Percentiles rank a stretch among this genome's conserved stretches.
Evolutionary conservation across 92 coral and sea anemone genomes (phyloP).

Genomic region (Montipora capitata): DNA sequence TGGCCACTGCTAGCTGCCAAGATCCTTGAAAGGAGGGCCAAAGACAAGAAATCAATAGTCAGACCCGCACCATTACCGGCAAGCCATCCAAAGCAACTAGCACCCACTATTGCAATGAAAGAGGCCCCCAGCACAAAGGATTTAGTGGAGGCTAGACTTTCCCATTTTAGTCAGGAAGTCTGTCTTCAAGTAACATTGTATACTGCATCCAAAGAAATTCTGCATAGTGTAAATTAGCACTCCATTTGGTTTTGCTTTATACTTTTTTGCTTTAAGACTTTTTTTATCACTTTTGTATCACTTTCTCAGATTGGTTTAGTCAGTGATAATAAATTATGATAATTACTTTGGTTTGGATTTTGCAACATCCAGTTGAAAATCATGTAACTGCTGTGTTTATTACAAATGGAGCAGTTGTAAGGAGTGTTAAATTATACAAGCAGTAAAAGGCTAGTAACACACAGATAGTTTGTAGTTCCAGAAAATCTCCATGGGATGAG

Average conservation of each 20-base stretch:
- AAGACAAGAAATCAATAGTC: constrained; percentile 14
- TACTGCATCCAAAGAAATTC: constrained; percentile 9
- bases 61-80: constrained; percentile 1
- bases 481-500: constrained; percentile 6
- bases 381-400: neutral
- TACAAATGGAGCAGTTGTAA: neutral
- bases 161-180: constrained; percentile 6
- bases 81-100: constrained; percentile 30
- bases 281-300: neutral
- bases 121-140: constrained; percentile 45
- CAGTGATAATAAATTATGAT: constrained; percentile 5
- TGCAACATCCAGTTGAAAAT: neutral
- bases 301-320: constrained; percentile 13
- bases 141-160: constrained; percentile 20
- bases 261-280: neutral
- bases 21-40: constrained; percentile 29
- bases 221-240: neutral
- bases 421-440: constrained; percentile 4
- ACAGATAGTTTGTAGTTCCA: neutral
- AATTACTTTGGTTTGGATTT: constrained; percentile 10
- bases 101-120: constrained; percentile 60
- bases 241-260: neutral
- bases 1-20: constrained; percentile 53
- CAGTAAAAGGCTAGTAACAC: constrained; percentile 4
- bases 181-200: constrained; percentile 1